phyloP scores from a whole-genome alignment of 2,888 invertebrate genomes.

The Drosophila rubida region DNA sequence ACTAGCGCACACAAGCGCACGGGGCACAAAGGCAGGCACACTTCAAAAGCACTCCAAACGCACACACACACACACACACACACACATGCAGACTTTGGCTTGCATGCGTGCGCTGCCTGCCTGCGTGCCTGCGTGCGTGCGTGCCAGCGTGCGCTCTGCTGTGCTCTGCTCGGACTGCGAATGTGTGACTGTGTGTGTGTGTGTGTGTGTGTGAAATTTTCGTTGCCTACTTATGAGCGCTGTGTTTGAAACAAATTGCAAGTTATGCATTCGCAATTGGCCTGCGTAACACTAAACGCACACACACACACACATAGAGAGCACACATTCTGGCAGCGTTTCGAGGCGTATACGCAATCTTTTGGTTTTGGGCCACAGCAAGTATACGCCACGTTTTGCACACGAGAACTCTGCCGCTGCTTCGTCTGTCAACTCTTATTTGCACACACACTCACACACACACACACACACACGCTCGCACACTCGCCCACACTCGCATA shows the following conservation, averaged over 20 bases:
- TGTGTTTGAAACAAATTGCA: slow-evolving; percentile 62
- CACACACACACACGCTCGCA: slow-evolving; percentile 26
- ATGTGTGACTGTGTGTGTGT: background rate
- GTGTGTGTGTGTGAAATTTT: slow-evolving; percentile 49
- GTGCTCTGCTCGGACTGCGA: no score
- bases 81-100: slow-evolving; percentile 11
- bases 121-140: background rate
- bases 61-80: slow-evolving; percentile 17
- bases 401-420: slow-evolving; percentile 19
- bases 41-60: slow-evolving; percentile 48
- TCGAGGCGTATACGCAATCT: slow-evolving; percentile 76
- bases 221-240: slow-evolving; percentile 67
- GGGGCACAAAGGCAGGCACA: slow-evolving; percentile 17
- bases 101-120: slow-evolving; percentile 10
- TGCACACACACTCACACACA: slow-evolving; percentile 27
- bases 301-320: slow-evolving; percentile 7
- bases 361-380: slow-evolving; percentile 51
- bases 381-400: slow-evolving; percentile 77
- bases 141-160: background rate
- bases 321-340: slow-evolving; percentile 1
- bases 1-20: slow-evolving; percentile 46
- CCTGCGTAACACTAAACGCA: slow-evolving; percentile 57
- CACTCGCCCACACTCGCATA: slow-evolving; percentile 47
- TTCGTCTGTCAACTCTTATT: slow-evolving; percentile 29
- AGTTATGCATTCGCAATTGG: slow-evolving; percentile 48